Evolutionary conservation across 2,888 invertebrate species (phyloP), one percentile per base, ranked within the genome.

Genomic region (Sialis fuliginosa): DNA sequence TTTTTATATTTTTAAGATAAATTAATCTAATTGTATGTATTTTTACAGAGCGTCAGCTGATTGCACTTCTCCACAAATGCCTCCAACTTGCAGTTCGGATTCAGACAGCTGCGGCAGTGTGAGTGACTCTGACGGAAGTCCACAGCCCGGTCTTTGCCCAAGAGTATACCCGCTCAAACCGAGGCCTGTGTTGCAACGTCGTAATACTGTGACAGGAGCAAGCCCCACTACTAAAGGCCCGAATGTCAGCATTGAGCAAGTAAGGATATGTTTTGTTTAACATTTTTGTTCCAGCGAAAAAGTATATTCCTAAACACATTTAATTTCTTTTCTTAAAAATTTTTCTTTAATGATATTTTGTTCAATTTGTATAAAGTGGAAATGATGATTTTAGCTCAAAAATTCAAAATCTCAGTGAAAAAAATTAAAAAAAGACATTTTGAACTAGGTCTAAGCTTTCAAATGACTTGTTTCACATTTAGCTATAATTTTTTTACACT

Each of bases 151-250:
- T 52, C 61, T 56, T 49, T 64, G 63, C 54, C 67, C 67, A 40
- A 64, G 86, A 35, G 65, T 87, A 58, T 84, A 82, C 60, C 77
- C 81, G 44, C 75, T 81, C 3, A 84, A 82, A 62, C 87, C 88
- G 6, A 72, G 82, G 48, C 73, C 79, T 13, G 72, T 81, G 52
- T 71, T 84, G 35, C 85, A 86, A 60, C 74, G 92, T 8, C 71
- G 93, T 12, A 89, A 92, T 55, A 88, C 91, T 1, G 86, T 93
- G 53, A 83, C 90, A 55, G 90, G 93, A 10, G 83, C 78, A 48
- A 78, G 77, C 53, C 80, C 82, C n/a, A 72, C 72, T 9, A 69
- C 71, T 52, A 72, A 72, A 56, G 64, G 75, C 33, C 75, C 79
- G 48, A 72, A 74, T 50, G 70, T 76, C 54, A 71, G 77, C 56